Conservation (phyloP, 2,888 invertebrate species). For the Drosophila meridiana region DNA sequence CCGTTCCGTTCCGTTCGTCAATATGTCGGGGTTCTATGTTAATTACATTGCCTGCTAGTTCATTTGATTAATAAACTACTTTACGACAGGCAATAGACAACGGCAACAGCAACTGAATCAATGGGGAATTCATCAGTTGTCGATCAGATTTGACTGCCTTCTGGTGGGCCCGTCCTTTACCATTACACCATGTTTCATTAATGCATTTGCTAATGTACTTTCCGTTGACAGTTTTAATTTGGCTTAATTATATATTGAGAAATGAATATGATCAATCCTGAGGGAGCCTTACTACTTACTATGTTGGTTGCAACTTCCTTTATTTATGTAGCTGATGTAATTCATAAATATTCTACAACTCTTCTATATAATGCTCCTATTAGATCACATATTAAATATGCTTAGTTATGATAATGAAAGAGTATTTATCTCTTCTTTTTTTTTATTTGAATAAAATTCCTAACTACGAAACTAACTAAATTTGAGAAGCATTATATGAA, state of each 20-base stretch:
- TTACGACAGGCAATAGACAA: conserved; percentile 28
- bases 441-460: too few relatives aligned
- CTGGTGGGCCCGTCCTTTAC: neutral
- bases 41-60: conserved; percentile 66
- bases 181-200: conserved; percentile 8
- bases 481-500: too few relatives aligned
- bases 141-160: conserved; percentile 31
- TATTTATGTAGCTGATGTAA: too few relatives aligned
- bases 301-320: neutral
- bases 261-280: too few relatives aligned
- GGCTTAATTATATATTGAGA: neutral
- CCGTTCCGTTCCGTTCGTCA: neutral
- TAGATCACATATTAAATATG: too few relatives aligned
- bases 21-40: conserved; percentile 42
- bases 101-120: conserved; percentile 3
- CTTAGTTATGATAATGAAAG: too few relatives aligned
- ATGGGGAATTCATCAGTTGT: conserved; percentile 28
- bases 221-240: neutral
- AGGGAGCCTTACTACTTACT: neutral
- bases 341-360: too few relatives aligned
- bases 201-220: conserved; percentile 13
- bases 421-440: too few relatives aligned
- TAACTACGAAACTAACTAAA: too few relatives aligned
- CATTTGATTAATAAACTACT: conserved; percentile 58
- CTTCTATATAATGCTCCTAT: too few relatives aligned